These are phyloP conservation scores for Triplophysa bombifrons DNA, from an alignment of 2,797 vertebrate species.

Conservation along the genomic window DNA sequence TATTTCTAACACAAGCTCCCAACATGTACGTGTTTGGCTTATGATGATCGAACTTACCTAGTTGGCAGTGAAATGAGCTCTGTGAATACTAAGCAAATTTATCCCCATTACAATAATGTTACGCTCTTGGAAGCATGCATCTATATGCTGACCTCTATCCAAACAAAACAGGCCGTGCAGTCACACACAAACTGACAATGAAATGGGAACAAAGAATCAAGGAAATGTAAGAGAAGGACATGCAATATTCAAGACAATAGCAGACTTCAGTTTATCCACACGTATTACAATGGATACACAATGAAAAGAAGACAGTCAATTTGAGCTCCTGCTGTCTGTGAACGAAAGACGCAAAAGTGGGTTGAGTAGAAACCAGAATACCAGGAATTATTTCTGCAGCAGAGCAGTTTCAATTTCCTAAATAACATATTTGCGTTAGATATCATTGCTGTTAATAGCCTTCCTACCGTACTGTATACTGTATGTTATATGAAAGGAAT, in stretches of 20 bases:
- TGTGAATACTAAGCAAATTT: slow-evolving; percentile 22
- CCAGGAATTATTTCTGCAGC: slow-evolving; percentile 23
- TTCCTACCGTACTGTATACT: too few relatives aligned
- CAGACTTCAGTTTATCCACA: slow-evolving; percentile 45
- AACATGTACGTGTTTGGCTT: not conserved
- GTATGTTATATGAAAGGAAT: slow-evolving; percentile 12
- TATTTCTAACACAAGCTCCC: slow-evolving; percentile 19
- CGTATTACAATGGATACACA: slow-evolving; percentile 40
- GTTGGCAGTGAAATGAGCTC: slow-evolving; percentile 12
- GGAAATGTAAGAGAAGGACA: slow-evolving; percentile 72
- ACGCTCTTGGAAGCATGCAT: slow-evolving; percentile 39
- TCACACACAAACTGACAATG: slow-evolving; percentile 77
- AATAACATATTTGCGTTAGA: not conserved
- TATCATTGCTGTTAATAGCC: not conserved
- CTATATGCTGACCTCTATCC: slow-evolving; percentile 2
- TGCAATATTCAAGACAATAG: slow-evolving; percentile 68
- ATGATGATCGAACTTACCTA: not conserved
- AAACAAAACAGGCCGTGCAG: slow-evolving; percentile 65
- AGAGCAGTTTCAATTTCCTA: not conserved
- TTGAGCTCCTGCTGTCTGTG: slow-evolving; percentile 41
- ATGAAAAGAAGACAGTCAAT: slow-evolving; percentile 56
- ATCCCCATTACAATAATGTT: not conserved
- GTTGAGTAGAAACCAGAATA: slow-evolving; percentile 15
- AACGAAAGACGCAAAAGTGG: slow-evolving; percentile 51
- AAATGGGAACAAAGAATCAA: slow-evolving; percentile 75